Percentiles rank a stretch among this genome's conserved stretches.
These are phyloP conservation scores for Branchipolynoe longqiensis DNA, from an alignment of 2,888 invertebrate genomes.

Conservation along the genomic window DNA sequence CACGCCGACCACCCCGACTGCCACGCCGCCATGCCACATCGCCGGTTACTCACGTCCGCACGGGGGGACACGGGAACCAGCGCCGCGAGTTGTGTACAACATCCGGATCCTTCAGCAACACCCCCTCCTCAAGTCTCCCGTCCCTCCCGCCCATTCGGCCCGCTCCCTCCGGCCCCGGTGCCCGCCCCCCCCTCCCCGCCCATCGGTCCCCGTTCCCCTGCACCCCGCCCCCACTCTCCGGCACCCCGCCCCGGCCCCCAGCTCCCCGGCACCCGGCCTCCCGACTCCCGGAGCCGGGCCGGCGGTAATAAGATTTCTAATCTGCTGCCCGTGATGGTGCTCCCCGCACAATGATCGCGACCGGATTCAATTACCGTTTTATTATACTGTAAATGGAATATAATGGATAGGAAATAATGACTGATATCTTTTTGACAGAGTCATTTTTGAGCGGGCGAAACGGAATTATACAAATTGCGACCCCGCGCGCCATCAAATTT, in stretches of 20 bases:
- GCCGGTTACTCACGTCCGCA: too few species aligned
- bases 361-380: slow-evolving; percentile 50
- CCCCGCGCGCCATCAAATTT: slow-evolving; percentile 53
- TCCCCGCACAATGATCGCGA: slow-evolving; percentile 23
- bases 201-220: too few species aligned
- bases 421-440: slow-evolving; percentile 57
- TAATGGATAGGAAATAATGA: slow-evolving; percentile 57
- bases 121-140: too few species aligned
- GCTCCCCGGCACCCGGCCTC: too few species aligned
- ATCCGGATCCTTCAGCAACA: slow-evolving; percentile 11
- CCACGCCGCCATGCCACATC: too few species aligned
- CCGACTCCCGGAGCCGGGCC: not conserved
- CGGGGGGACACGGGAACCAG: not conserved
- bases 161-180: too few species aligned
- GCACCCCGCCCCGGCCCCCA: too few species aligned
- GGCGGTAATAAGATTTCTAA: slow-evolving; percentile 46
- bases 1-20: too few species aligned
- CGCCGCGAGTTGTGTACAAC: not conserved
- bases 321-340: slow-evolving; percentile 33
- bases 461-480: slow-evolving; percentile 57
- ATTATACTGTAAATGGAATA: slow-evolving; percentile 56
- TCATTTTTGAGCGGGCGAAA: slow-evolving; percentile 56
- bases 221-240: too few species aligned
- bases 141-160: too few species aligned
- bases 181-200: too few species aligned